Conservation (phyloP, 2,888 invertebrate genomes). For the Drosophila histrio region DNA sequence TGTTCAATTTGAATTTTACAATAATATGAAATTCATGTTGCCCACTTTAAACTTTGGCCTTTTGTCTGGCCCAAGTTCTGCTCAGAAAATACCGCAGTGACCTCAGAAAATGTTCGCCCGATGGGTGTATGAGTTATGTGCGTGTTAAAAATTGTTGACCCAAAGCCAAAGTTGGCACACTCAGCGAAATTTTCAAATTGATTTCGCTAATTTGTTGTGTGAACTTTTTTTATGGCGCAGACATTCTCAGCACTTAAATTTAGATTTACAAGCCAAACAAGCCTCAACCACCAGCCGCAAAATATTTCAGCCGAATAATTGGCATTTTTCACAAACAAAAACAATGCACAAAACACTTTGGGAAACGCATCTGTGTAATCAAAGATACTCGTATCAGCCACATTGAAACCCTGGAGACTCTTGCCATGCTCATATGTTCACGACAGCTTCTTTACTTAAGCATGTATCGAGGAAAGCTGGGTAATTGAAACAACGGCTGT, state of each 20-base stretch:
- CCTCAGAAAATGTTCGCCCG: conserved; percentile 46
- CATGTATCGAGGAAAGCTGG: not conserved
- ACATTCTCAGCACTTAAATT: conserved; percentile 41
- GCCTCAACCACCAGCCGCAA: conserved; percentile 2
- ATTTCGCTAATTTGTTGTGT: conserved; percentile 64
- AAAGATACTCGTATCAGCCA: conserved; percentile 4
- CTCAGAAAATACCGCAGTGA: conserved; percentile 48
- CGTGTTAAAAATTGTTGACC: conserved; percentile 34
- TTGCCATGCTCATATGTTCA: conserved; percentile 4
- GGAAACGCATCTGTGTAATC: conserved; percentile 16
- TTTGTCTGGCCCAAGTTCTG: conserved; percentile 40
- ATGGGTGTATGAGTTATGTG: conserved; percentile 16
- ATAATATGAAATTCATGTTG: conserved; percentile 32
- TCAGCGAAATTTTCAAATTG: conserved; percentile 53
- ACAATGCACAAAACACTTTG: conserved; percentile 8
- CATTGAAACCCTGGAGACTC: not conserved
- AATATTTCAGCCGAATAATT: conserved; percentile 30
- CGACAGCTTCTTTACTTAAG: conserved; percentile 7
- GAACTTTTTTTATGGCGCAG: conserved; percentile 35
- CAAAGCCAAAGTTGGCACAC: conserved; percentile 21
- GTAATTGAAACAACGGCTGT: conserved; percentile 11
- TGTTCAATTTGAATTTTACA: conserved; percentile 10
- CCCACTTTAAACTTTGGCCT: conserved; percentile 53
- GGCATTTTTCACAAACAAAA: conserved; percentile 14
- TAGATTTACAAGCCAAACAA: conserved; percentile 23